Evolutionary conservation across 2,888 invertebrate species (phyloP), one percentile per base, ranked within the genome.

Genomic region (Caenorhabditis angaria): DNA sequence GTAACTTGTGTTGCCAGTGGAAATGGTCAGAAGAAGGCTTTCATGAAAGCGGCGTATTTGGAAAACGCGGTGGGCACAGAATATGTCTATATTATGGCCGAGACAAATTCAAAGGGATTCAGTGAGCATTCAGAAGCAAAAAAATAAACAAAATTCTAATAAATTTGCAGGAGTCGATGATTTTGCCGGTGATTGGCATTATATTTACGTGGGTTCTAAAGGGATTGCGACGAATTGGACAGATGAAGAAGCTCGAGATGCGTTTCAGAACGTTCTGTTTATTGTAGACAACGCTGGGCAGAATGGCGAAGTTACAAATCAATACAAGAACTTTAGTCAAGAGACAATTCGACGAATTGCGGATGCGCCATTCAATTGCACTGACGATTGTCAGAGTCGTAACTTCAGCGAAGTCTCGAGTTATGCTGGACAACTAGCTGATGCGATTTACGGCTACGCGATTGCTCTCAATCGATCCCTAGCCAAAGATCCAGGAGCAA

Each of bases 351-450:
- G 58, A 5, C 60, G 78, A 41, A 82, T 80, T 70, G 72, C 68
- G 25, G 65, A 73, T n/a, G 67, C 78, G 10, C 83, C 83, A n/a
- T 83, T 82, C 58, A 73, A 76, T 56, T 83, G 81, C 55, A 70
- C 69, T 8, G 65, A 58, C 1, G 73, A 73, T 28, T 73, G 73
- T 51, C 65, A 64, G 2, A 64, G 35, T 10, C 54, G 53, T 6
- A 22, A 61, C 29, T 64, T 64, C 35, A 64, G 61, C 0, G 55
- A 60, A 32, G 71, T 63, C 48, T 27, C 69, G 28, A 70, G 59
- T n/a, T 78, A 70, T 51, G 67, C 78, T 6, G 65, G 61, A 6
- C 75, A 78, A 56, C 59, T 75, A 2, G 65, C 72, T 24, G 75
- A 78, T 27, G 72, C 78, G n/a, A 61, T 78, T 10, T 67, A 74